phyloP scores from a whole-genome alignment of 2,797 vertebrate genomes.

The Cottoperca gobio region DNA sequence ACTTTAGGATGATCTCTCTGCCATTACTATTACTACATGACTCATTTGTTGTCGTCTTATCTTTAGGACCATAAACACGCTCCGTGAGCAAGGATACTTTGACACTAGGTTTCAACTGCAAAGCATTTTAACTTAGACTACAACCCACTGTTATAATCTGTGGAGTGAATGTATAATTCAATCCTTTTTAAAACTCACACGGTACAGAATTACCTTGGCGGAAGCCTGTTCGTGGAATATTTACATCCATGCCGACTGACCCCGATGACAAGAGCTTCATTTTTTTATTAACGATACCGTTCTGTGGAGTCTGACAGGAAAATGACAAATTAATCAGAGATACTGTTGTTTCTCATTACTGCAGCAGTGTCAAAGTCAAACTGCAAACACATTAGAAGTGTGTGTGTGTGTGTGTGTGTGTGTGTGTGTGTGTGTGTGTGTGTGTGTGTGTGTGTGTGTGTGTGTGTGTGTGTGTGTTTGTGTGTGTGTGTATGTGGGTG shows the following conservation, averaged over 20 bases:
- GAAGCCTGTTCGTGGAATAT: conserved; percentile 62
- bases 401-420: background rate
- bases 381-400: background rate
- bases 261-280: conserved; percentile 73
- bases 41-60: conserved; percentile 22
- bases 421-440: background rate
- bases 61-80: background rate
- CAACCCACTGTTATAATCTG: background rate
- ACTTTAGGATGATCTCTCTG: background rate
- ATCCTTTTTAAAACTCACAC: background rate
- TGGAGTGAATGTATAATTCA: background rate
- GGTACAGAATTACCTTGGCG: conserved; percentile 54
- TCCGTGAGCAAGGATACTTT: conserved; percentile 29
- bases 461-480: background rate
- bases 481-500: too few species aligned
- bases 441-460: background rate
- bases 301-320: conserved; percentile 65
- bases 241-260: conserved; percentile 72
- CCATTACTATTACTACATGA: background rate
- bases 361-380: background rate
- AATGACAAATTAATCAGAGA: background rate
- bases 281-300: conserved; percentile 59
- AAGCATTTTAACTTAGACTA: background rate
- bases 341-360: background rate
- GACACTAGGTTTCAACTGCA: background rate